These are phyloP conservation scores for Melanocharis versteri DNA, from an alignment of 2,113 vertebrate species.

Conservation along the genomic window DNA sequence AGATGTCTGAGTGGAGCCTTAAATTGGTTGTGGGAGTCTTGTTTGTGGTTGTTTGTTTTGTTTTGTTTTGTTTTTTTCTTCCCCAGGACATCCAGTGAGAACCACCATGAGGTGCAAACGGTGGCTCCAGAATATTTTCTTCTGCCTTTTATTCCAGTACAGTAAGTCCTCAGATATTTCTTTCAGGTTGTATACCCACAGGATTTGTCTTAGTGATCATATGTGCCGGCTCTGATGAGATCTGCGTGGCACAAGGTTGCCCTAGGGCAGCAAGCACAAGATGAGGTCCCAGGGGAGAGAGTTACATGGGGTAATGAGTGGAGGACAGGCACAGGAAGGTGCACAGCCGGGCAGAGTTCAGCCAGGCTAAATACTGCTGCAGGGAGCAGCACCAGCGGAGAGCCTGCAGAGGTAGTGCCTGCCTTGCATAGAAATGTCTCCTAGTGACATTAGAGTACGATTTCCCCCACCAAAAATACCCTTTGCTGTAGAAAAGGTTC, in stretches of 20 bases:
- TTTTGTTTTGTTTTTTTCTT: not conserved
- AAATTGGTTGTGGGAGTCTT: not conserved
- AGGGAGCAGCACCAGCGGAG: not conserved
- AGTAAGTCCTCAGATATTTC: conserved; percentile 53
- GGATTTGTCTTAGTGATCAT: not conserved
- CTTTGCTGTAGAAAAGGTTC: not conserved
- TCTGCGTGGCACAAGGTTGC: not conserved
- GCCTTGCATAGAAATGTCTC: not conserved
- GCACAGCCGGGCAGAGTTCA: not conserved
- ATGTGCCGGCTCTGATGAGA: not conserved
- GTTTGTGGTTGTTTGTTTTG: not conserved
- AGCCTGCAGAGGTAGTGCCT: not conserved
- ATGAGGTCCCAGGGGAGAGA: not conserved
- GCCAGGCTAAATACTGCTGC: fast-evolving
- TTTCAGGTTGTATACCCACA: not conserved
- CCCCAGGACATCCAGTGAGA: not conserved
- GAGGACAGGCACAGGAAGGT: not conserved
- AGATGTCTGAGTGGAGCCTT: not conserved
- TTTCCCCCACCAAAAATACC: not conserved
- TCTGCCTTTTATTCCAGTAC: conserved; percentile 57
- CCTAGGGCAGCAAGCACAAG: not conserved
- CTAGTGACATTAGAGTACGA: not conserved
- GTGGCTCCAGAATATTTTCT: not conserved
- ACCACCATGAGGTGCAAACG: conserved; percentile 50
- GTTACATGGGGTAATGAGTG: not conserved